Evolutionary conservation across 2,797 vertebrate genomes (phyloP).

Genomic region (Alca torda): DNA sequence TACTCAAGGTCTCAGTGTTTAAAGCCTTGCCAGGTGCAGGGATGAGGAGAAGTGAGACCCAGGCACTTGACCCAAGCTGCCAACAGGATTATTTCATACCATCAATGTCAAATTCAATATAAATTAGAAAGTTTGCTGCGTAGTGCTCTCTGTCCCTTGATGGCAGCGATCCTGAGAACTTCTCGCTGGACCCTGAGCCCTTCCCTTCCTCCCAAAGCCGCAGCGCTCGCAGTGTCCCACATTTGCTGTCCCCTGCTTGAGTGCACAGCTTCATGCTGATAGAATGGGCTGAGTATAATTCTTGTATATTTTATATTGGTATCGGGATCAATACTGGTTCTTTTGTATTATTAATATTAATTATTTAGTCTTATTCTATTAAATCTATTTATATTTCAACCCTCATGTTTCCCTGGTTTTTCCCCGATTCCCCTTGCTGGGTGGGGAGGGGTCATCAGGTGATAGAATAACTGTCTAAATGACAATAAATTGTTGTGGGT

Average conservation of each 20-base stretch:
- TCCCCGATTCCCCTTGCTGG: background rate
- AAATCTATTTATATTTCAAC: background rate
- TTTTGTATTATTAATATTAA: background rate
- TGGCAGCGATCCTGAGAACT: background rate
- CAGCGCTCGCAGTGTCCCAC: background rate
- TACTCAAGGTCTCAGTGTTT: background rate
- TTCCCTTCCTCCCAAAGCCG: background rate
- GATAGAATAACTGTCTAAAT: background rate
- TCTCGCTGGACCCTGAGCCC: background rate
- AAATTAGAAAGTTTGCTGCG: background rate
- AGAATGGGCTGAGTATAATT: background rate
- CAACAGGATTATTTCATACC: background rate
- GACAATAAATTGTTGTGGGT: background rate
- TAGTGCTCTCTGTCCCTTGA: background rate
- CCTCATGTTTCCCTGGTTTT: background rate
- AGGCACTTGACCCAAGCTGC: background rate
- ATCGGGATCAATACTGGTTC: background rate
- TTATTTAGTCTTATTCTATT: background rate
- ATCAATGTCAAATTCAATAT: background rate
- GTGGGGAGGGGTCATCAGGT: background rate
- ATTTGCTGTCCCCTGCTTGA: background rate
- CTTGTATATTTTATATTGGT: background rate
- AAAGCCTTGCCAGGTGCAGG: background rate
- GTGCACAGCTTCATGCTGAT: background rate
- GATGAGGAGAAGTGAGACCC: background rate